These are phyloP conservation scores for Apantesis nais DNA, from an alignment of 2,888 invertebrate species.

Conservation along the genomic window DNA sequence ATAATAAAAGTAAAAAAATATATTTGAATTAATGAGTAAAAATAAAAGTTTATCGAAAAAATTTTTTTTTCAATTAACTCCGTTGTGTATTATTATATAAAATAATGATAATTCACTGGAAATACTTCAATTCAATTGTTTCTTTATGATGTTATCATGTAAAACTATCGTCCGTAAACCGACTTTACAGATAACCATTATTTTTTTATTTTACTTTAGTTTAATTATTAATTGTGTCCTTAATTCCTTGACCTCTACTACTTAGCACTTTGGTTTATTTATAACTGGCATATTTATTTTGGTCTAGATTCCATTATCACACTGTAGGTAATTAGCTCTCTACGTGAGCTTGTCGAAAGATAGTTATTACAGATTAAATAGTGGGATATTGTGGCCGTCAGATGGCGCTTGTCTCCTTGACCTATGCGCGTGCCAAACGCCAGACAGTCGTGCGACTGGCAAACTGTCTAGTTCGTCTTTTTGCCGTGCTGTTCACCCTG, in stretches of 20 bases:
- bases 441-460: constrained; percentile 42
- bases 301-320: constrained; percentile 3
- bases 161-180: too few species aligned
- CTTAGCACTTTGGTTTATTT: not conserved
- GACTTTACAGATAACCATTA: too few species aligned
- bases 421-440: constrained; percentile 54
- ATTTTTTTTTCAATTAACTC: too few species aligned
- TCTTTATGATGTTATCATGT: too few species aligned
- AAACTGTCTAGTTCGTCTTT: constrained; percentile 41
- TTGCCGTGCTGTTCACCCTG: constrained; percentile 41
- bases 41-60: too few species aligned
- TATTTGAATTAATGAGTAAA: too few species aligned
- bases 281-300: not conserved
- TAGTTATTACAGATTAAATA: constrained; percentile 31
- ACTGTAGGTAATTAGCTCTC: constrained; percentile 3
- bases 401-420: constrained; percentile 66
- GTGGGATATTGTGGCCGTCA: constrained; percentile 41
- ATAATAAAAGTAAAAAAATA: too few species aligned
- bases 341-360: constrained; percentile 19
- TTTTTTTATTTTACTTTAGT: too few species aligned
- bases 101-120: too few species aligned
- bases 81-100: too few species aligned
- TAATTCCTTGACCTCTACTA: not conserved
- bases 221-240: not conserved
- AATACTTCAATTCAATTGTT: too few species aligned